These are phyloP conservation scores for Spilosoma lubricipeda DNA, from an alignment of 2,888 invertebrate genomes.

Conservation along the genomic window DNA sequence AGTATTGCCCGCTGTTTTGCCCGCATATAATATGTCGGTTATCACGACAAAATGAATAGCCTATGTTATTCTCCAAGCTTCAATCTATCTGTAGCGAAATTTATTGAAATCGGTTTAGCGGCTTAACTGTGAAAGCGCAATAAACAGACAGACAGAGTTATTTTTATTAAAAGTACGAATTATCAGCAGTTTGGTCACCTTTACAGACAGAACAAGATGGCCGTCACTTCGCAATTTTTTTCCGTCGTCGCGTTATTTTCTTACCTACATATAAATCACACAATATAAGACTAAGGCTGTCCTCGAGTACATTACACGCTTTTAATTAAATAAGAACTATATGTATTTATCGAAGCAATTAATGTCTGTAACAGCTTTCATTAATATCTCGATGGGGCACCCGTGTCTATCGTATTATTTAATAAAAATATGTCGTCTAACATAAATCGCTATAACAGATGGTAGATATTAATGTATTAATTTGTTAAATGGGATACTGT, in stretches of 20 bases:
- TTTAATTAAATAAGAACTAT: not conserved
- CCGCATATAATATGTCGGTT: no score
- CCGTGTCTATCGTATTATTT: conserved; percentile 12
- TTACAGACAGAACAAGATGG: not conserved
- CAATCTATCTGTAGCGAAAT: no score
- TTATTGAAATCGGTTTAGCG: no score
- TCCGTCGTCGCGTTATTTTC: not conserved
- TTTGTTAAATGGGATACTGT: not conserved
- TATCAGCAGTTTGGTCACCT: not conserved
- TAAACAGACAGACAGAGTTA: no score
- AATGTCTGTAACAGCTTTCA: conserved; percentile 28
- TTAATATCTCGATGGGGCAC: conserved; percentile 35
- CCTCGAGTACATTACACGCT: not conserved
- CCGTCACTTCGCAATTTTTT: not conserved
- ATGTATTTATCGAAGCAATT: conserved; percentile 23
- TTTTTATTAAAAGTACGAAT: not conserved
- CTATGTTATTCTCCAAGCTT: no score
- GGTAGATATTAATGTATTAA: conserved; percentile 7
- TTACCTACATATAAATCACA: not conserved
- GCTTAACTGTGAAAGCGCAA: no score
- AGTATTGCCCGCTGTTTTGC: no score
- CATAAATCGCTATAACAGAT: conserved; percentile 7
- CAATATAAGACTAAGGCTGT: not conserved
- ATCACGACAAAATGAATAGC: no score
- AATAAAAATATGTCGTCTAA: conserved; percentile 33